phyloP scores from a whole-genome alignment of 2,797 vertebrate species.

The Chromobotia macracanthus region DNA sequence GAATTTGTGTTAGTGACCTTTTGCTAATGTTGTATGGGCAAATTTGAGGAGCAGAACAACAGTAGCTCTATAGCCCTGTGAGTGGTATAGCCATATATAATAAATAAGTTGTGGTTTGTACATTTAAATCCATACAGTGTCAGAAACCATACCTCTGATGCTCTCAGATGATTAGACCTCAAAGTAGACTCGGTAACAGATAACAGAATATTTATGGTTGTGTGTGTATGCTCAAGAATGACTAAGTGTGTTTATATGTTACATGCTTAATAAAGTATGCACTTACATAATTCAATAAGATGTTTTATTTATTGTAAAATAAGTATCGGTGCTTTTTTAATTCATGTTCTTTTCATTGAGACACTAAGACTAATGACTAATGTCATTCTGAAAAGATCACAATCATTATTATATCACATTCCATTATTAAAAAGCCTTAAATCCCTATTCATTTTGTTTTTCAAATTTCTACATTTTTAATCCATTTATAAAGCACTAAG shows the following conservation, averaged over 20 bases:
- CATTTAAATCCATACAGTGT: background rate
- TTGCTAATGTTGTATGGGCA: slow-evolving; percentile 11
- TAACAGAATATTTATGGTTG: slow-evolving; percentile 5
- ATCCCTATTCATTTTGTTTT: too few species aligned
- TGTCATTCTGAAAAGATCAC: too few species aligned
- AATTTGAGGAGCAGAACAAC: slow-evolving; percentile 29
- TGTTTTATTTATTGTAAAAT: slow-evolving; percentile 5
- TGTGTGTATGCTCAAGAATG: background rate
- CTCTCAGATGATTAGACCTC: background rate
- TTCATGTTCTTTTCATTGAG: too few species aligned
- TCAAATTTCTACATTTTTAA: too few species aligned
- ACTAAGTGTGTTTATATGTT: slow-evolving; percentile 5
- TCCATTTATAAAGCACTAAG: too few species aligned
- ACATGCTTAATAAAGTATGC: slow-evolving; percentile 31
- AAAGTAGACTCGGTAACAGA: background rate
- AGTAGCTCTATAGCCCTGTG: slow-evolving; percentile 18
- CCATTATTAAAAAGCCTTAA: too few species aligned
- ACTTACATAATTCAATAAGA: background rate
- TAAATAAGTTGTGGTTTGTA: background rate
- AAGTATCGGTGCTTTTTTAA: background rate
- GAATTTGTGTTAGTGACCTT: background rate
- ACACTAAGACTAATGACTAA: too few species aligned
- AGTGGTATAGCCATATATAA: slow-evolving; percentile 17
- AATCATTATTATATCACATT: too few species aligned
- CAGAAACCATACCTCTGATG: background rate